These are phyloP conservation scores for Rhysida immarginata DNA, from an alignment of 1,140 invertebrate species.

Conservation along the genomic window DNA sequence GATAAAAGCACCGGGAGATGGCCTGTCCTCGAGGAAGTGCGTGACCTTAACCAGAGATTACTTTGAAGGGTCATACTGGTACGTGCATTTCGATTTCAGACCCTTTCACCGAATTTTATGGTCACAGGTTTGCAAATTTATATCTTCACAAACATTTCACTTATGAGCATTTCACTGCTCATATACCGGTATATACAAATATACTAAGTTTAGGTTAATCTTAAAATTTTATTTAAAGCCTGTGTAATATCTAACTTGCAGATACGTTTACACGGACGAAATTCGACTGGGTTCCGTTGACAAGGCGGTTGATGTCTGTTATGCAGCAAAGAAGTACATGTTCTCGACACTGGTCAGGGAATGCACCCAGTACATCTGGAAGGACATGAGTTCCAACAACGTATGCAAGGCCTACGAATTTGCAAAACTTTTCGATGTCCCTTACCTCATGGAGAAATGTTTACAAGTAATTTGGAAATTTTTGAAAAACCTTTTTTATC, in stretches of 20 bases:
- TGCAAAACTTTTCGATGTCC: slow-evolving; percentile 65
- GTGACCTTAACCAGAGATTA: no score
- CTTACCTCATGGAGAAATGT: slow-evolving; percentile 59
- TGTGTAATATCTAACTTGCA: slow-evolving; percentile 25
- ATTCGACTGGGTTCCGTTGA: slow-evolving; percentile 61
- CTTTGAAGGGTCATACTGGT: no score
- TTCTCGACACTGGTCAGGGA: slow-evolving; percentile 58
- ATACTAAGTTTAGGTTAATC: no score
- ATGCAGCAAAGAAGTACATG: slow-evolving; percentile 78
- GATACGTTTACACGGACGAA: slow-evolving; percentile 66
- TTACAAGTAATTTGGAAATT: slow-evolving; percentile 37
- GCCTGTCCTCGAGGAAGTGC: no score
- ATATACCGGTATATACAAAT: no score
- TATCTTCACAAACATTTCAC: no score
- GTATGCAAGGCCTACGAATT: slow-evolving; percentile 70
- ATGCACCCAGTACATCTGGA: slow-evolving; percentile 63
- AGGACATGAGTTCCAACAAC: slow-evolving; percentile 54
- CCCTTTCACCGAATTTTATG: no score
- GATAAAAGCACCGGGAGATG: no score
- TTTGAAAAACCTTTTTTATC: not conserved
- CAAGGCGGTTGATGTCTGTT: slow-evolving; percentile 66
- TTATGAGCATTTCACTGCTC: no score
- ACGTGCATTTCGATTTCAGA: no score
- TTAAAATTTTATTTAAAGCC: no score
- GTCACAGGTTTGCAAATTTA: no score